These are phyloP conservation scores for Elachura formosa DNA, from an alignment of 2,113 vertebrate species.

Conservation along the genomic window DNA sequence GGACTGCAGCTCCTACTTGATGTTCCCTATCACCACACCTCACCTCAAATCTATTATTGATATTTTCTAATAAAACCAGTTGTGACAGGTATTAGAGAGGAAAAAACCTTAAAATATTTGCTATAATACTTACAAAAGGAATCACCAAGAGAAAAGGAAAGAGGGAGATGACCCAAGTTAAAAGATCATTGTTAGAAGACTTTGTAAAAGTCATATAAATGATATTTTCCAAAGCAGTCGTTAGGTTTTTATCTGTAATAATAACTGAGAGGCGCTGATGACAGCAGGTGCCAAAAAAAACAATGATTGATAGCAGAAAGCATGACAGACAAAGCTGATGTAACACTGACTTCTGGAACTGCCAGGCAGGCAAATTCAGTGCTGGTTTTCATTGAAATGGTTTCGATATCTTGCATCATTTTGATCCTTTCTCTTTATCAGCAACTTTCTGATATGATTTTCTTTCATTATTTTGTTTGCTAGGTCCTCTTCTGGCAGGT, in stretches of 20 bases:
- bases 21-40: background rate
- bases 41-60: background rate
- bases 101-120: fast-evolving
- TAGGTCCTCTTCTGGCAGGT: background rate
- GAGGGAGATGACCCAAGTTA: background rate
- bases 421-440: background rate
- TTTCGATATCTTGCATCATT: background rate
- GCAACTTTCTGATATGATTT: background rate
- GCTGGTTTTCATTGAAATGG: background rate
- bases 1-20: background rate
- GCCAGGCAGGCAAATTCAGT: background rate
- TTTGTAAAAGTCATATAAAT: fast-evolving
- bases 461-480: background rate
- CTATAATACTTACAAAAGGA: background rate
- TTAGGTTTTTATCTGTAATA: background rate
- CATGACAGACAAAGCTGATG: background rate
- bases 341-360: background rate
- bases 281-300: background rate
- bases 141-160: background rate
- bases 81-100: background rate
- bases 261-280: background rate
- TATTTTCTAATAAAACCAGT: background rate
- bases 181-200: background rate
- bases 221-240: fast-evolving
- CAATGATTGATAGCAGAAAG: fast-evolving